Evolutionary conservation across 2,888 invertebrate genomes (phyloP), one percentile per base, ranked within the genome.

Genomic region (Tinea pellionella): DNA sequence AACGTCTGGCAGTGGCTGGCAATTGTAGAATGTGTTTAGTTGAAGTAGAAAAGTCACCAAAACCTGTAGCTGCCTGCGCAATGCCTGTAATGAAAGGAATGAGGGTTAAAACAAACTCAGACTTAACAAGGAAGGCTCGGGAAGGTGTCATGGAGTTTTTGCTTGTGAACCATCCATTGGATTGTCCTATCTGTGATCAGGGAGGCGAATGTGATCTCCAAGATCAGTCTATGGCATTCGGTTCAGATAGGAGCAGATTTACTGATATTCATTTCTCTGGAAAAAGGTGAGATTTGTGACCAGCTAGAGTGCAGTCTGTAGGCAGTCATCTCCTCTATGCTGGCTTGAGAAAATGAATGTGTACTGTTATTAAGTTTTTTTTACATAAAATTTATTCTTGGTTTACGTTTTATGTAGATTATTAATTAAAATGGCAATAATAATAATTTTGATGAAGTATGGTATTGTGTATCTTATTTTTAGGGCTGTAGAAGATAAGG

Each of bases 1-100:
- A 99, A 76, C 91, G 99, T 59, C 90, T 99, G 61, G 97, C 99
- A 4, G 96, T 99, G 30, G 99, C 99, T 65, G 99, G 99, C 55
- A 99, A 99, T 87, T 99, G 99, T 75, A 92, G 99, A 64, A 99
- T 99, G 99, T 99, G 99, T 83, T 89, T 99, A 29, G 99, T 99
- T 0, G 99, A 99, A 85, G 98, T 99, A 11, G 99, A 99, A 77
- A 98, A 96, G 77, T 96, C 98, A 47, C 94, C 97, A 1, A 98
- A 99, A 89, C 99, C 99, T 0, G 96, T 98, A 0, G 99, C 99
- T 8, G 98, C 99, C 0, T 99, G 99, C 80, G 99, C 99, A 12
- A 99, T 99, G 99, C 99, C 99, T 0, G 99, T 99, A 0, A 98
- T 99, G 98, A 99, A 99, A 81, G 99, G 99, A n/a, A 97, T 96